These are phyloP conservation scores for Thecocarcelia acutangulata DNA, from an alignment of 2,888 invertebrate species.

Conservation along the genomic window DNA sequence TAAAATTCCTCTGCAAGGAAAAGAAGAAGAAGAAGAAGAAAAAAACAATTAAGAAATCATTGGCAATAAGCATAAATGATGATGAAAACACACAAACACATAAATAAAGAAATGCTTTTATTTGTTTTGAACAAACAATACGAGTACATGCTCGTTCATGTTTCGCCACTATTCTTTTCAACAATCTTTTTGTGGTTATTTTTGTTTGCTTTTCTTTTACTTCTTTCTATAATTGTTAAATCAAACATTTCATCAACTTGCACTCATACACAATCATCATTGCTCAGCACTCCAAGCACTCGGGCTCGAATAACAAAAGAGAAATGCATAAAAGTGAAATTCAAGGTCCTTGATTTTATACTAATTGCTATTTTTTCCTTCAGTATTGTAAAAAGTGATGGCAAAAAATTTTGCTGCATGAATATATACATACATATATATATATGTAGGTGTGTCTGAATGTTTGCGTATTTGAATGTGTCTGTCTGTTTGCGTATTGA, in stretches of 20 bases:
- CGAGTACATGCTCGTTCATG: constrained; percentile 36
- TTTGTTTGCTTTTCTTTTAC: not conserved
- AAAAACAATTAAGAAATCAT: constrained; percentile 32
- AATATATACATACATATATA: too few species aligned
- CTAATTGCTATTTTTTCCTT: constrained; percentile 49
- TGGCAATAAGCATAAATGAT: constrained; percentile 36
- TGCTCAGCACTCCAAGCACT: not conserved
- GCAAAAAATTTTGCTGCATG: not conserved
- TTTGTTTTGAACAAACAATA: constrained; percentile 41
- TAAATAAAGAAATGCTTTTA: constrained; percentile 20
- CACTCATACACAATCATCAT: constrained; percentile 20
- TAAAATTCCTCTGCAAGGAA: constrained; percentile 91
- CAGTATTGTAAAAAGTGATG: not conserved
- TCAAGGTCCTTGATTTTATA: constrained; percentile 61
- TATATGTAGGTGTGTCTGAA: too few species aligned
- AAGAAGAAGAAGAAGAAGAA: constrained; percentile 76
- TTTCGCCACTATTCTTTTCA: constrained; percentile 23
- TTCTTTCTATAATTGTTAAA: constrained; percentile 50
- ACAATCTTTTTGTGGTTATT: constrained; percentile 35
- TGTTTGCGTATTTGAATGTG: too few species aligned
- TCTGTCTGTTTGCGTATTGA: not conserved
- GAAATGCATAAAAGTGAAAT: constrained; percentile 44
- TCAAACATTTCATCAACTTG: constrained; percentile 58
- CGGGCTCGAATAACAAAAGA: constrained; percentile 6
- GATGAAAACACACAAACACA: not conserved